These are phyloP conservation scores for Gavialis gangeticus DNA, from an alignment of 2,113 vertebrate species.

Conservation along the genomic window DNA sequence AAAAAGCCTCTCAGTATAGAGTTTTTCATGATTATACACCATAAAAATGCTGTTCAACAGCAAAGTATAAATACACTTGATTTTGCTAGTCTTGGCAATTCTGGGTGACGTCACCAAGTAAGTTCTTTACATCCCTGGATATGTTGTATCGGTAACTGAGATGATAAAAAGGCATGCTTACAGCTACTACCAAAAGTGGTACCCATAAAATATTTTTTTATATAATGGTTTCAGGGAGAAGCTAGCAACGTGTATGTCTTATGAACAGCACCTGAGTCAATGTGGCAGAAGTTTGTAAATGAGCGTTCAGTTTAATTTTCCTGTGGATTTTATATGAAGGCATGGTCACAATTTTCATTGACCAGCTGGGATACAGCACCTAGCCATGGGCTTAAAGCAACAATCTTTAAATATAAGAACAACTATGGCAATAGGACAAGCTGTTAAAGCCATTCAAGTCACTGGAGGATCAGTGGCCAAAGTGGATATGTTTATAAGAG, in stretches of 20 bases:
- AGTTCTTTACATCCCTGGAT: not conserved
- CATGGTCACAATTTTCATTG: not conserved
- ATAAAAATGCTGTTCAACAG: not conserved
- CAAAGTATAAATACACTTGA: not conserved
- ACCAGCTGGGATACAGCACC: not conserved
- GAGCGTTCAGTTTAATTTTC: not conserved
- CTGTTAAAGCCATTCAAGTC: not conserved
- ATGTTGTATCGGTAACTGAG: not conserved
- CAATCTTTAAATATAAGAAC: not conserved
- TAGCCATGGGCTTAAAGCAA: not conserved
- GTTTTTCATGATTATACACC: not conserved
- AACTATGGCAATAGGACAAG: not conserved
- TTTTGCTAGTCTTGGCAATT: not conserved
- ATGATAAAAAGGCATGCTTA: not conserved
- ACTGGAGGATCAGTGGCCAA: not conserved
- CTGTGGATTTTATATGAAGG: not conserved
- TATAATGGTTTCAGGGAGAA: not conserved
- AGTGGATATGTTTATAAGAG: not conserved
- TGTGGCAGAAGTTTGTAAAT: not conserved
- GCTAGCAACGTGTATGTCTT: not conserved
- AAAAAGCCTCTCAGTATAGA: not conserved
- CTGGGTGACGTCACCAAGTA: not conserved
- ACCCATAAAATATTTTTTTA: not conserved
- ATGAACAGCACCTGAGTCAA: not conserved
- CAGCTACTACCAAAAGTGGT: not conserved